Conservation (phyloP, 2,797 vertebrate species). For the Pterois miles region DNA sequence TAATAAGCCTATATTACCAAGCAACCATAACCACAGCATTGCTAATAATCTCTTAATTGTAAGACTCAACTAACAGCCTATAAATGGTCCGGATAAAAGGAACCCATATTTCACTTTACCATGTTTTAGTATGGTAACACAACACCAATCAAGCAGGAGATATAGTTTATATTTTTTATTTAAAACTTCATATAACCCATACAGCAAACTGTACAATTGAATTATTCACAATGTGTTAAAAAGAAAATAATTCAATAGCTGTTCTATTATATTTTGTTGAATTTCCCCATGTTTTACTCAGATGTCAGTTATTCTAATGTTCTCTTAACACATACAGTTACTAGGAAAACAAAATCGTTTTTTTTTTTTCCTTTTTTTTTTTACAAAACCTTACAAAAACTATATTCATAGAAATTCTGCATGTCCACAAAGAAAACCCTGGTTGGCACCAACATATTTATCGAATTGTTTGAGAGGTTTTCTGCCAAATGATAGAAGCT, state of each 20-base stretch:
- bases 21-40: neutral
- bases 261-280: conserved; percentile 74
- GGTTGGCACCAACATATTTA: conserved; percentile 82
- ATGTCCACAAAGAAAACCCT: conserved; percentile 96
- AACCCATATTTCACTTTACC: neutral
- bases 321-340: conserved; percentile 95
- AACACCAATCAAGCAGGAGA: conserved; percentile 26
- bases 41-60: neutral
- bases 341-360: conserved; percentile 91
- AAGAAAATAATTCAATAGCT: conserved; percentile 93
- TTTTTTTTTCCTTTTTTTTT: conserved; percentile 73
- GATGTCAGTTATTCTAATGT: conserved; percentile 83
- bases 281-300: conserved; percentile 74
- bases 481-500: conserved; percentile 75
- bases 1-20: neutral
- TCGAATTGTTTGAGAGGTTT: conserved; percentile 74
- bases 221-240: conserved; percentile 99
- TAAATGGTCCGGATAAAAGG: neutral
- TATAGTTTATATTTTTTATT: conserved; percentile 87
- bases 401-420: conserved; percentile 99
- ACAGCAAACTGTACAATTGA: conserved; percentile 99
- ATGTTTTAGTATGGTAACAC: neutral
- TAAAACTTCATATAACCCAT: conserved; percentile 99
- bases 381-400: conserved; percentile 99
- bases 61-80: neutral